Conservation (phyloP, 2,797 vertebrate genomes). For the Brachyrhaphis roseni region DNA sequence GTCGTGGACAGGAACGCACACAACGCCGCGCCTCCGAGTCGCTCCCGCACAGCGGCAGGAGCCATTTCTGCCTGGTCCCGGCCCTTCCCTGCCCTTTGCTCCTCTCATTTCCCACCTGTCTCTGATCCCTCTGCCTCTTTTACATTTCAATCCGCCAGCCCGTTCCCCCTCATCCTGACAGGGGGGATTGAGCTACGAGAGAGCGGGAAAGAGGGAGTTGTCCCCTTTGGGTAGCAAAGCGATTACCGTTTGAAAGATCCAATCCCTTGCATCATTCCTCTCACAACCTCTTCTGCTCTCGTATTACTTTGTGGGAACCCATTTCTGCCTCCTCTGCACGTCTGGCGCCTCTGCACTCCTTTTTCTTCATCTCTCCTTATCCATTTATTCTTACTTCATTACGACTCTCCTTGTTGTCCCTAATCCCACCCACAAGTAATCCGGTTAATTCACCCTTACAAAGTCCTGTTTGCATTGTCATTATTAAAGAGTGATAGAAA, state of each 20-base stretch:
- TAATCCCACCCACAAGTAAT: conserved; percentile 61
- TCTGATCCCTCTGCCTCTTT: conserved; percentile 75
- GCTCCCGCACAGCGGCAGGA: conserved; percentile 11
- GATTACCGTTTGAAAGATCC: conserved; percentile 78
- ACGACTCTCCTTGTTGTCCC: conserved; percentile 49
- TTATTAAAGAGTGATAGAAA: conserved; percentile 31
- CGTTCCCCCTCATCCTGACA: conserved; percentile 62
- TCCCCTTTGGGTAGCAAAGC: conserved; percentile 75
- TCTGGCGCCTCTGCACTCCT: conserved; percentile 43
- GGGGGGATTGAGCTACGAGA: conserved; percentile 42
- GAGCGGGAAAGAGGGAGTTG: conserved; percentile 60
- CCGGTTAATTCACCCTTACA: conserved; percentile 60
- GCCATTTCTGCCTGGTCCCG: conserved; percentile 60
- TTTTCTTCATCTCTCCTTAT: conserved; percentile 46
- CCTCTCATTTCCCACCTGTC: conserved; percentile 73
- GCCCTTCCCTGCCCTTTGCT: conserved; percentile 67
- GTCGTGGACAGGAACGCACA: conserved; percentile 26
- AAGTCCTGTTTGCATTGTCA: conserved; percentile 51
- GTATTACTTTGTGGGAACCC: conserved; percentile 67
- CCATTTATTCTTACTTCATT: conserved; percentile 50
- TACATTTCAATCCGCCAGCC: conserved; percentile 74
- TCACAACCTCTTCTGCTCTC: conserved; percentile 61
- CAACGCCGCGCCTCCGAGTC: conserved; percentile 4
- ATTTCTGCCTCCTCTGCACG: conserved; percentile 55
- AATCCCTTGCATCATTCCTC: conserved; percentile 75